These are phyloP conservation scores for Lagenorhynchus albirostris DNA, from an alignment of 2,113 vertebrate species.

Conservation along the genomic window DNA sequence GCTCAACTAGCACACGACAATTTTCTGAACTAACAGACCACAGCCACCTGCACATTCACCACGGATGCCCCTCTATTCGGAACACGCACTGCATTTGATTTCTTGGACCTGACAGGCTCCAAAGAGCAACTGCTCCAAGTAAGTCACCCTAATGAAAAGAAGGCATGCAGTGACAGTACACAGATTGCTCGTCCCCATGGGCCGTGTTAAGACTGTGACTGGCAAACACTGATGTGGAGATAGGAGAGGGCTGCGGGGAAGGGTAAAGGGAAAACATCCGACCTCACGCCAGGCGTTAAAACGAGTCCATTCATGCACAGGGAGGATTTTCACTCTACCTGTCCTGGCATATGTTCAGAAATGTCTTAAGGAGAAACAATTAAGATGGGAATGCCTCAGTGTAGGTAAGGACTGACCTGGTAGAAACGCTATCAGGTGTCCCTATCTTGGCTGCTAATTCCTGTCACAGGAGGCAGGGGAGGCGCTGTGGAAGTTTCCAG, in stretches of 20 bases:
- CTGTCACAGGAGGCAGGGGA: background rate
- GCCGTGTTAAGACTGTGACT: slow-evolving; percentile 60
- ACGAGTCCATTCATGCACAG: slow-evolving; percentile 53
- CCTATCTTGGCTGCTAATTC: background rate
- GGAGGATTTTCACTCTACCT: slow-evolving; percentile 36
- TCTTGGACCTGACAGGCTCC: slow-evolving; percentile 57
- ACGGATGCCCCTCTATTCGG: slow-evolving; percentile 70
- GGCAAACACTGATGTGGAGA: background rate
- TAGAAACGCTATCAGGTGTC: background rate
- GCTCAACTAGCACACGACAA: slow-evolving; percentile 72
- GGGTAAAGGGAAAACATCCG: background rate
- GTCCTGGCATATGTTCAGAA: background rate
- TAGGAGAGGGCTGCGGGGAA: background rate
- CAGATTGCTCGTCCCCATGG: slow-evolving; percentile 66
- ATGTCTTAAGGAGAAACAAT: background rate
- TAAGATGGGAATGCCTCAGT: background rate
- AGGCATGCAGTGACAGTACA: slow-evolving; percentile 51
- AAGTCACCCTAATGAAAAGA: slow-evolving; percentile 57
- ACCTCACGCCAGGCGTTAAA: slow-evolving; percentile 58
- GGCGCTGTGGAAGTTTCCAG: background rate
- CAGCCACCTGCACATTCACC: slow-evolving; percentile 51
- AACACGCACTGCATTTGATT: slow-evolving; percentile 62
- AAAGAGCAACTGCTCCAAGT: slow-evolving; percentile 46
- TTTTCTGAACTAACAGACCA: slow-evolving; percentile 63
- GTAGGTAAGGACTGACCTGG: background rate